A percentile compares a stretch with the other conserved stretches of the same genome.
These are phyloP conservation scores for Epicauta chinensis DNA, from an alignment of 1,140 invertebrate species.

Conservation along the genomic window DNA sequence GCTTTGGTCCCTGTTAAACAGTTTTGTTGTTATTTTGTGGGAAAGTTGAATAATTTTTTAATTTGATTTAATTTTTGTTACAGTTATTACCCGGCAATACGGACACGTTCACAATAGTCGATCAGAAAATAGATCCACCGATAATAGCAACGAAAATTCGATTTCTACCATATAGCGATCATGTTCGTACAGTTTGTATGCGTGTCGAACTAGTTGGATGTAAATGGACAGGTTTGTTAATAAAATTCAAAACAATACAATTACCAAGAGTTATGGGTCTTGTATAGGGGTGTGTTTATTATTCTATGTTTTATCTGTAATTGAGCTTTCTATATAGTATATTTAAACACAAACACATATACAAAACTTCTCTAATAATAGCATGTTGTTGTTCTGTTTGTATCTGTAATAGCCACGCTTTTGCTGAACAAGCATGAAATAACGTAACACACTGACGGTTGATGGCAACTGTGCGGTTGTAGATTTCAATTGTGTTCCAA, in stretches of 20 bases:
- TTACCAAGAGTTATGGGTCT: no score
- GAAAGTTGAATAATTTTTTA: no score
- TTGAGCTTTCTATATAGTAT: conserved; percentile 6
- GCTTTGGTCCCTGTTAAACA: no score
- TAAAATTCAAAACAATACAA: no score
- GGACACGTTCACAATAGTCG: conserved; percentile 74
- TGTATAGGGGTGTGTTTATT: no score
- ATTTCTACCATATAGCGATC: conserved; percentile 76
- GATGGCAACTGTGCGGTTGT: neutral
- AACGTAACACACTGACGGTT: conserved; percentile 6
- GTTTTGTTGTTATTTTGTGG: no score
- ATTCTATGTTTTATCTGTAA: conserved; percentile 12
- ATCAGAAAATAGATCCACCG: conserved; percentile 68
- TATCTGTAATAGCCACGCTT: conserved; percentile 7
- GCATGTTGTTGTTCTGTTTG: conserved; percentile 14
- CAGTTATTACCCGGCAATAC: conserved; percentile 74
- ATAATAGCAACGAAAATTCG: conserved; percentile 73
- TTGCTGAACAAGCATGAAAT: conserved; percentile 20
- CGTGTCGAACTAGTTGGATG: conserved; percentile 78
- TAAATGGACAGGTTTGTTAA: conserved; percentile 55
- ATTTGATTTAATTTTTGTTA: conserved; percentile 35
- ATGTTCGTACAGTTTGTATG: conserved; percentile 80
- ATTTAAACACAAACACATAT: no score
- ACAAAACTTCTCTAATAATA: conserved; percentile 11
- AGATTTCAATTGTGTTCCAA: conserved; percentile 20